Percentiles rank a stretch among this genome's conserved stretches.
Evolutionary conservation across 2,113 vertebrate species (phyloP).

Genomic region (Asarcornis scutulata): DNA sequence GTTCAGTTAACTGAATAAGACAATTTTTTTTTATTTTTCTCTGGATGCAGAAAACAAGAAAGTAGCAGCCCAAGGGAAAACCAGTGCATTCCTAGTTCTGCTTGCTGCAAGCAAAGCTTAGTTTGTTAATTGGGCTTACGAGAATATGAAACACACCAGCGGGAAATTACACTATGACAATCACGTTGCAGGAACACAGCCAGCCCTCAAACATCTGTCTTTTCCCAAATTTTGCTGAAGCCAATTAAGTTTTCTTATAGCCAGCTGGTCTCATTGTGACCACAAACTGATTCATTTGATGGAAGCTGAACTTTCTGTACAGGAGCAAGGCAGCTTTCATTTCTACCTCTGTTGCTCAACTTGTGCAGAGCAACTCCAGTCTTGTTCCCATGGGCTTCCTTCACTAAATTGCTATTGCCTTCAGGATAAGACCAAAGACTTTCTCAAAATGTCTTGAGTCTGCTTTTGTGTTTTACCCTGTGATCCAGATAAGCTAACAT

Average conservation of each 20-base stretch:
- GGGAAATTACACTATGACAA: slow-evolving; percentile 28
- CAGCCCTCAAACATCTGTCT: slow-evolving; percentile 58
- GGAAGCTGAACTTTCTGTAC: neutral
- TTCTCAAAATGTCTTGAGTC: neutral
- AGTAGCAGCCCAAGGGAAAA: neutral
- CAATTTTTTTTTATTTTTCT: neutral
- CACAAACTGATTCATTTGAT: neutral
- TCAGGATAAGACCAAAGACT: neutral
- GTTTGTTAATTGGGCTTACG: slow-evolving; percentile 34
- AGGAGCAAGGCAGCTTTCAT: neutral
- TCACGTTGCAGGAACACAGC: neutral
- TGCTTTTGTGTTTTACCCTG: neutral
- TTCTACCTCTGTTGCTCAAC: neutral
- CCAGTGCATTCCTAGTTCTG: neutral
- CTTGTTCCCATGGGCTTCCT: neutral
- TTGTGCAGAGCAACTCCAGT: rapidly evolving
- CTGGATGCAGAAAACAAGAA: neutral
- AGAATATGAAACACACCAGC: neutral
- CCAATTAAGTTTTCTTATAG: slow-evolving; percentile 33
- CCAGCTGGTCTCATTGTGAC: slow-evolving; percentile 16
- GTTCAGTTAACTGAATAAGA: neutral
- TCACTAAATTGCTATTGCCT: neutral
- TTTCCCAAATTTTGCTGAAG: slow-evolving; percentile 8
- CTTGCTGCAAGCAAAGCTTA: slow-evolving; percentile 12
- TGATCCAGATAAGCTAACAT: neutral